These are phyloP conservation scores for Leucoptera coffeella DNA, from an alignment of 2,888 invertebrate genomes.

Conservation along the genomic window DNA sequence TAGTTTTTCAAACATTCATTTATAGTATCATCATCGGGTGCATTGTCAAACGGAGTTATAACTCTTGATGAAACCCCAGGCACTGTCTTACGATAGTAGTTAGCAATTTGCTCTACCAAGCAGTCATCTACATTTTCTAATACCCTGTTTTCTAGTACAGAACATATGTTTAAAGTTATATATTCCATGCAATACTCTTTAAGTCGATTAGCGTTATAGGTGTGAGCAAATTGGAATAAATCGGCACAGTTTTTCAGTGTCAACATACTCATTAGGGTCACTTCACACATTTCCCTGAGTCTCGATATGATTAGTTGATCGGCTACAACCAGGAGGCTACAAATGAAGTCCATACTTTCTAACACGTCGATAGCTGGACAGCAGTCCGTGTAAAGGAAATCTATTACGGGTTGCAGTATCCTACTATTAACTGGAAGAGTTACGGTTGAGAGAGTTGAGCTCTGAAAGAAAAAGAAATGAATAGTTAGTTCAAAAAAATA, in stretches of 20 bases:
- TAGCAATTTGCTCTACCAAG: constrained; percentile 58
- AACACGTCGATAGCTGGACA: constrained; percentile 52
- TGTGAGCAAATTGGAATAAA: constrained; percentile 66
- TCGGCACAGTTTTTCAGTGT: constrained; percentile 72
- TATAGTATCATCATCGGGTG: constrained; percentile 54
- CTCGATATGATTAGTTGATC: constrained; percentile 73
- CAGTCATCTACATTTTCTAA: constrained; percentile 59
- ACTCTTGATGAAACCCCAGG: constrained; percentile 55
- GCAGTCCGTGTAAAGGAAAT: constrained; percentile 70
- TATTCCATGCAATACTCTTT: constrained; percentile 71
- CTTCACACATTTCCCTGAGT: constrained; percentile 67
- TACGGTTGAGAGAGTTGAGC: constrained; percentile 39
- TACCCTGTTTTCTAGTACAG: constrained; percentile 61
- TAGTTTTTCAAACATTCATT: constrained; percentile 24
- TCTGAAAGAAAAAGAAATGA: constrained; percentile 32
- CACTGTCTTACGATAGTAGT: constrained; percentile 60
- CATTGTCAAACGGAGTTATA: constrained; percentile 63
- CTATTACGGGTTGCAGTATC: constrained; percentile 60
- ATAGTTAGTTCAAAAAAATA: neutral
- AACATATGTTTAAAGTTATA: constrained; percentile 67
- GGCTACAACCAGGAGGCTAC: constrained; percentile 69
- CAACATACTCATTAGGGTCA: constrained; percentile 57
- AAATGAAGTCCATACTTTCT: constrained; percentile 64
- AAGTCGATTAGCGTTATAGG: constrained; percentile 69
- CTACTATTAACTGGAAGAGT: constrained; percentile 56